Percentiles rank a stretch among this genome's conserved stretches.
These are phyloP conservation scores for Naso thynnoides DNA, from an alignment of 2,797 vertebrate species.

Conservation along the genomic window DNA sequence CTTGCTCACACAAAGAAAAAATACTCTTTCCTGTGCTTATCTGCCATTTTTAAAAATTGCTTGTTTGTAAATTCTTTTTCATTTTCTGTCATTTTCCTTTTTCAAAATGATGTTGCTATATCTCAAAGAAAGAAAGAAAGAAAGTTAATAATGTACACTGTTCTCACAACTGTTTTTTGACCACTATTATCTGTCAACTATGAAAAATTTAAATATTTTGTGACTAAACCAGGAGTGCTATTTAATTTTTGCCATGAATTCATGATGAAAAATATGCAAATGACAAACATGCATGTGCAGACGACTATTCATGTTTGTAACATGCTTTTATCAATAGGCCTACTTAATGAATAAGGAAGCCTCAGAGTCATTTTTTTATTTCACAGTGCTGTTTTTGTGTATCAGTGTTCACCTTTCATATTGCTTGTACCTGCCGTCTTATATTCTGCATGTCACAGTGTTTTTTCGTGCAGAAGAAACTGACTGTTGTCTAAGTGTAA, in stretches of 20 bases:
- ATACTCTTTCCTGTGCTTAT: conserved; percentile 21
- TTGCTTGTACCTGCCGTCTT: conserved; percentile 34
- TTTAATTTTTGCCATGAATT: conserved; percentile 38
- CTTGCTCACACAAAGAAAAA: conserved; percentile 45
- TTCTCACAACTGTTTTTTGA: conserved; percentile 36
- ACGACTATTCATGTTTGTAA: conserved; percentile 24
- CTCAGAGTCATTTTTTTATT: conserved; percentile 6
- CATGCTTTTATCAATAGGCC: conserved; percentile 24
- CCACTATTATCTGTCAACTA: conserved; percentile 26
- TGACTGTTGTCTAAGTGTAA: conserved; percentile 39
- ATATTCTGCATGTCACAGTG: conserved; percentile 18
- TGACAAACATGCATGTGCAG: conserved; percentile 35
- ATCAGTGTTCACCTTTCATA: conserved; percentile 34
- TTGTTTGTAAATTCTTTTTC: conserved; percentile 28
- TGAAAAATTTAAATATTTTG: background rate
- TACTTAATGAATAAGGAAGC: conserved; percentile 3
- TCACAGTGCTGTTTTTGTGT: conserved; percentile 37
- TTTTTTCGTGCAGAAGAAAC: conserved; percentile 26
- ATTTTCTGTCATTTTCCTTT: too few relatives aligned
- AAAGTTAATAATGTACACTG: conserved; percentile 18
- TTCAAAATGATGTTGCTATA: conserved; percentile 17
- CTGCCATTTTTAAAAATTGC: conserved; percentile 13
- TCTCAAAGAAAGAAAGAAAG: conserved; percentile 18
- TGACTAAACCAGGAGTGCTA: conserved; percentile 22
- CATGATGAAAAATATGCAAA: conserved; percentile 22